Percentiles rank a stretch among this genome's conserved stretches.
Conservation (phyloP, 1,140 invertebrate genomes). For the Andrena cerasifolii region DNA sequence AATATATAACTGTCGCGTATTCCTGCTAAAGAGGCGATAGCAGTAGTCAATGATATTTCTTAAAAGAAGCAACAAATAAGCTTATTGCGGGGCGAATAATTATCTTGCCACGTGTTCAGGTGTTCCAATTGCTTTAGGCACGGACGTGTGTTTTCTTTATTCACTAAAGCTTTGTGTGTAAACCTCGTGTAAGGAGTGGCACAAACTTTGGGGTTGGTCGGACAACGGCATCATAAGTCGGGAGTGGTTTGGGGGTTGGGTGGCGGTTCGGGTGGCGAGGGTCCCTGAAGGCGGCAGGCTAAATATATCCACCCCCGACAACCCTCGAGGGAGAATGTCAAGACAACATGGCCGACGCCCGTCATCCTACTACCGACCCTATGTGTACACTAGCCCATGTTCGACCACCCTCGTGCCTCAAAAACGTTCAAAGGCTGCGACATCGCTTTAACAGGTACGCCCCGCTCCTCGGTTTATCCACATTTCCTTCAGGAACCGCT, state of each 20-base stretch:
- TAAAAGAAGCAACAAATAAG: not conserved
- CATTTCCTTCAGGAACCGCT: not conserved
- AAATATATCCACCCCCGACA: constrained; percentile 82
- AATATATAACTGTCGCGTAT: no score
- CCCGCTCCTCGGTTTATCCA: not conserved
- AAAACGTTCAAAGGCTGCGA: constrained; percentile 76
- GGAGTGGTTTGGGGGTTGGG: constrained; percentile 76
- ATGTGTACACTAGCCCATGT: constrained; percentile 77
- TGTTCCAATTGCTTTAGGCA: constrained; percentile 32
- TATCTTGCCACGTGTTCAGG: not conserved
- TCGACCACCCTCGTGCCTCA: constrained; percentile 71
- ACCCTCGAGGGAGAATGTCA: constrained; percentile 81
- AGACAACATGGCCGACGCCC: constrained; percentile 83
- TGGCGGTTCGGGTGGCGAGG: constrained; percentile 73
- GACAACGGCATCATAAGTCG: constrained; percentile 80
- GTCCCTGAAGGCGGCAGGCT: constrained; percentile 81
- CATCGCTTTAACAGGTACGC: constrained; percentile 8
- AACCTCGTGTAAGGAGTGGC: constrained; percentile 67
- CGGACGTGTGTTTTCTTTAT: constrained; percentile 62
- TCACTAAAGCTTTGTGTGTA: constrained; percentile 59
- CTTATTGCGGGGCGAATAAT: not conserved
- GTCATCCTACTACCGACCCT: constrained; percentile 78
- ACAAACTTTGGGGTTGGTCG: constrained; percentile 75
- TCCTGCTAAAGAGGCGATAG: no score
- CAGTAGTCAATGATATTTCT: not conserved